phyloP scores from a whole-genome alignment of 2,113 vertebrate genomes.

The Paralichthys olivaceus region DNA sequence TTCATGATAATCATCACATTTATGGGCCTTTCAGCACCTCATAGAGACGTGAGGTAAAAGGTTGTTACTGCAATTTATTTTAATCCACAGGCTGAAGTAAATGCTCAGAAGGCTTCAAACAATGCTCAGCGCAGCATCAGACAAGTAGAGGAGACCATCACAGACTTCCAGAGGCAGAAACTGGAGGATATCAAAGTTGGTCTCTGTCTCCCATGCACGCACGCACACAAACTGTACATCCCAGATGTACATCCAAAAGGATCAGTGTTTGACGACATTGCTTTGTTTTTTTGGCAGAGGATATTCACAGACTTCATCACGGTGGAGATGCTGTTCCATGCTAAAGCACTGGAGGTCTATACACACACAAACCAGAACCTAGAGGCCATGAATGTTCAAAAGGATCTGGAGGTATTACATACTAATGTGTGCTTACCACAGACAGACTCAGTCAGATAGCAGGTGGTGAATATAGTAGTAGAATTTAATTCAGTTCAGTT shows the following conservation, averaged over 20 bases:
- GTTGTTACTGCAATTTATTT: neutral
- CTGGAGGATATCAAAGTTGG: constrained; percentile 85
- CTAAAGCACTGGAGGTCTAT: constrained; percentile 87
- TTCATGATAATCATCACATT: neutral
- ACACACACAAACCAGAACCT: constrained; percentile 83
- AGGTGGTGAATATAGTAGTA: too few relatives aligned
- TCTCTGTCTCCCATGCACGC: too few relatives aligned
- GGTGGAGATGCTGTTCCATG: constrained; percentile 88
- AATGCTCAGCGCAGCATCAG: constrained; percentile 78
- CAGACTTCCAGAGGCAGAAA: constrained; percentile 85
- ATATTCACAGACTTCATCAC: constrained; percentile 86
- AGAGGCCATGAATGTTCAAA: constrained; percentile 78
- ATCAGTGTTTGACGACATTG: neutral
- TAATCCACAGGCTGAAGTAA: constrained; percentile 82
- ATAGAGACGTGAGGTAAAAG: neutral
- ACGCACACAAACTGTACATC: neutral
- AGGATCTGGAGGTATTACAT: constrained; percentile 83
- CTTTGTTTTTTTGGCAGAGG: constrained; percentile 69
- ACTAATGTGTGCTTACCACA: too few relatives aligned
- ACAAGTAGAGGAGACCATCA: constrained; percentile 83
- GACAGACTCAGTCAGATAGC: too few relatives aligned
- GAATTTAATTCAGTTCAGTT: too few relatives aligned
- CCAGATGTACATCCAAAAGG: neutral
- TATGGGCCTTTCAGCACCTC: neutral
- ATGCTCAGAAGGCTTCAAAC: constrained; percentile 81